These are phyloP conservation scores for Etia nguti DNA, from an alignment of 2,113 vertebrate species.

Conservation along the genomic window DNA sequence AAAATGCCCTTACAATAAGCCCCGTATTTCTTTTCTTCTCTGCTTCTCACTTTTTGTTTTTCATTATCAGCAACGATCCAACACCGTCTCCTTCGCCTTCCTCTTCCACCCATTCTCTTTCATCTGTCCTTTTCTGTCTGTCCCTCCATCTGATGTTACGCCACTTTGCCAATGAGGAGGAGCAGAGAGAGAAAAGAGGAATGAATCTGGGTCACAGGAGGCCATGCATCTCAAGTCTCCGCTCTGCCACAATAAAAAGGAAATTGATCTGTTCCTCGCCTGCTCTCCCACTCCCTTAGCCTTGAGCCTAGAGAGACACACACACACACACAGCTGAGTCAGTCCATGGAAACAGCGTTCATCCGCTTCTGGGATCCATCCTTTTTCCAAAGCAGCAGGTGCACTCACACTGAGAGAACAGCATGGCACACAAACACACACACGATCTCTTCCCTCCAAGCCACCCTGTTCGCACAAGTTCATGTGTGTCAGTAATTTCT, in stretches of 20 bases:
- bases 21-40: background rate
- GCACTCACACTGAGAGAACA: constrained; percentile 13
- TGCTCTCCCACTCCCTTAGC: constrained; percentile 25
- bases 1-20: background rate
- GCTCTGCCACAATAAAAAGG: constrained; percentile 62
- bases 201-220: constrained; percentile 76
- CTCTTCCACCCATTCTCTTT: background rate
- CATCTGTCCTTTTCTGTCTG: background rate
- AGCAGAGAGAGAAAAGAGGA: constrained; percentile 51
- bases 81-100: background rate
- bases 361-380: constrained; percentile 42
- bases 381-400: constrained; percentile 53
- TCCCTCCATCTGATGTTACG: constrained; percentile 32
- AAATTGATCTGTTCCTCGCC: constrained; percentile 61
- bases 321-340: constrained; percentile 3
- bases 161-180: constrained; percentile 56
- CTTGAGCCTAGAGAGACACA: background rate
- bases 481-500: background rate
- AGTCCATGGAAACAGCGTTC: constrained; percentile 29
- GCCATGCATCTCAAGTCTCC: constrained; percentile 75
- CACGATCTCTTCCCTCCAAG: background rate
- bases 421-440: background rate
- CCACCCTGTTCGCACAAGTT: background rate
- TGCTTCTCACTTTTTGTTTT: background rate
- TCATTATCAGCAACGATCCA: background rate